Base-by-base conservation (phyloP, 2,888 invertebrate species). In the Leptinotarsa juncta region DNA sequence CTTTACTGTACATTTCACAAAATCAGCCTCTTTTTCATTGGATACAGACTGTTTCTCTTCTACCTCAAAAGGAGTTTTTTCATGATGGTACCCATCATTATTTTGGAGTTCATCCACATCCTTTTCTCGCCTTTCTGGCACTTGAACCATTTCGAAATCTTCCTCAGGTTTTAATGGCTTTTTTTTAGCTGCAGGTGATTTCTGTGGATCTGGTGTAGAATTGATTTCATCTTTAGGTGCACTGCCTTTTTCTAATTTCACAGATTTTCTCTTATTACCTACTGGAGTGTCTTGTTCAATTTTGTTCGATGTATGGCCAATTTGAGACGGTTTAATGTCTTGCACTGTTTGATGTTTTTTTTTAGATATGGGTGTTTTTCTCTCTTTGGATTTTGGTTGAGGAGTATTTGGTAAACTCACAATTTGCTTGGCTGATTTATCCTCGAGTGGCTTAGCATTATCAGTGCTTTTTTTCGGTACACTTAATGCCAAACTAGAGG, bases 221-320 rank as follows among this genome's bases (percentile, higher is more conserved):
- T 51, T n/a, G 15, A 51, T 51, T 20, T 16, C 3, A 62, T 62
- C 62, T 32, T 42, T 18, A 32, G n/a, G 26, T 7, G 32, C 4
- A 42, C 16, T 26, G 62, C 16, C 62, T 62, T 62, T 14, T 32
- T 62, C 16, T n/a, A 51, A n/a, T 51, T 50, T 60, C 16, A 62
- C 23, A 23, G 67, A 26, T 50, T 57, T 51, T 42, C 20, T 60
- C 18, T 70, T 67, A 20, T 70, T 68, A 57, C 51, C 60, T 67
- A 62, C 71, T n/a, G 67, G 49, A 4, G 55, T 32, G 1, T 16
- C 26, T 14, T 62, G 62, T 62, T 62, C 32, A 32, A 15, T 15
- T 62, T 62, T 62, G 16, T 62, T 57, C 20, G 12, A 20, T 18
- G n/a, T 20, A 55, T 7, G 10, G 4, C 5, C 18, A 10, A 12